Conservation (phyloP, 2,797 vertebrate genomes). For the Graptemys geographica region DNA sequence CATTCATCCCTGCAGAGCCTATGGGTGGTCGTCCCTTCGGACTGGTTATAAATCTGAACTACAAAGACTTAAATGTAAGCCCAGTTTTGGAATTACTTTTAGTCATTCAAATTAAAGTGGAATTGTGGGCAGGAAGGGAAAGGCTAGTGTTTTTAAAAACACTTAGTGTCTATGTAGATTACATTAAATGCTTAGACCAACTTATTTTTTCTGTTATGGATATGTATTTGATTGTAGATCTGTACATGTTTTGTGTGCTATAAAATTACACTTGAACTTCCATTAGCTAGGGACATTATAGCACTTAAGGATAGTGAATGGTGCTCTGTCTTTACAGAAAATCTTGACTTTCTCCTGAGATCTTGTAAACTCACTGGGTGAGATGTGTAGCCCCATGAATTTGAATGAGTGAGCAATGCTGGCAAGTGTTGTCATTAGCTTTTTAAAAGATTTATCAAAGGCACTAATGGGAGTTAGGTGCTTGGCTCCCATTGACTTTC, state of each 20-base stretch:
- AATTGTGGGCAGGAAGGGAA: not conserved
- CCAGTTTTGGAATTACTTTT: not conserved
- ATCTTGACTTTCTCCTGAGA: not conserved
- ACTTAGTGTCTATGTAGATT: not conserved
- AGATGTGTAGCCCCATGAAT: not conserved
- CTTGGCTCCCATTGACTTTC: not conserved
- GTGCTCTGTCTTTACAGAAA: not conserved
- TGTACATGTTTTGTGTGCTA: accelerated
- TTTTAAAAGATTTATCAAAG: not conserved
- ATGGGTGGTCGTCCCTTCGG: slow-evolving; percentile 98
- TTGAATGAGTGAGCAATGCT: not conserved
- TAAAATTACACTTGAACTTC: not conserved
- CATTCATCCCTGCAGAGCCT: slow-evolving; percentile 97
- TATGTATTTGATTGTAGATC: not conserved
- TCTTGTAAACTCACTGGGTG: not conserved
- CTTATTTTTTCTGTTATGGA: not conserved
- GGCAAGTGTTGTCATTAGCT: not conserved
- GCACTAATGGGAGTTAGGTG: not conserved
- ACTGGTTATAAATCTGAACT: slow-evolving; percentile 98
- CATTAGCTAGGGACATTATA: not conserved
- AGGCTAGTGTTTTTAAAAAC: not conserved
- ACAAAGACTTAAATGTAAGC: slow-evolving; percentile 93
- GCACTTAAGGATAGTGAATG: not conserved
- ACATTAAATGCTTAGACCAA: not conserved
- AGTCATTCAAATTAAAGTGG: not conserved